Base-by-base conservation (phyloP, 2,888 invertebrate genomes). In the Xestia c-nigrum region DNA sequence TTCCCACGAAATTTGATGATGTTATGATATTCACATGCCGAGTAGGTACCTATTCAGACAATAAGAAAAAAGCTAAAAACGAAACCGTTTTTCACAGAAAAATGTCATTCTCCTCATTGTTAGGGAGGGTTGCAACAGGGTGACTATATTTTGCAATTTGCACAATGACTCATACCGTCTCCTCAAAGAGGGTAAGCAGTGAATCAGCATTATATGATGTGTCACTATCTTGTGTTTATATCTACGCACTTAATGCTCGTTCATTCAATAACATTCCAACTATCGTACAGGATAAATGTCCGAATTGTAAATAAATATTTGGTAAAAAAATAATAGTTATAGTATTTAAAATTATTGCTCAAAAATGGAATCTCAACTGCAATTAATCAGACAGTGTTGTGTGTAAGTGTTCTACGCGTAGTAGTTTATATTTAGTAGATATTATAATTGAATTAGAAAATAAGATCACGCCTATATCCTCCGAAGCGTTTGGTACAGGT, bases 161-260 rank as follows among this genome's bases (percentile, higher is more conserved):
- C 6, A 9, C n/a, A n/a, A 21, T 82, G 81, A 83, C 19, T 79
- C 79, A 83, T 6, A 5, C 63, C 10, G 0, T 43, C 50, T 61
- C 38, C 69, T 47, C 46, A 50, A 24, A n/a, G 24, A 71, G 81
- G 81, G 80, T 75, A 59, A 9, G 19, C 47, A 78, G 78, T 82
- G 81, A 82, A 24, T 82, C 83, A 82, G 71, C 84, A 79, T 1
- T 21, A 24, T 59, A 24, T 19, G 46, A 31, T 81, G 83, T 79
- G 81, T 79, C 80, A 82, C 14, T 68, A 74, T 46, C 21, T 50
- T 14, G 24, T 50, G 57, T 83, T 79, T 79, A 78, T 78, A 82
- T 79, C 67, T 79, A 24, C 40, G 47, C 16, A 63, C 5, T 21
- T 70, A 7, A 21, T 10, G 24, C 50, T 59, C 38, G 10, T 38